A percentile compares a stretch with the other conserved stretches of the same genome.
Conservation (phyloP, 2,113 vertebrate genomes). For the Phylloscopus whistleri region DNA sequence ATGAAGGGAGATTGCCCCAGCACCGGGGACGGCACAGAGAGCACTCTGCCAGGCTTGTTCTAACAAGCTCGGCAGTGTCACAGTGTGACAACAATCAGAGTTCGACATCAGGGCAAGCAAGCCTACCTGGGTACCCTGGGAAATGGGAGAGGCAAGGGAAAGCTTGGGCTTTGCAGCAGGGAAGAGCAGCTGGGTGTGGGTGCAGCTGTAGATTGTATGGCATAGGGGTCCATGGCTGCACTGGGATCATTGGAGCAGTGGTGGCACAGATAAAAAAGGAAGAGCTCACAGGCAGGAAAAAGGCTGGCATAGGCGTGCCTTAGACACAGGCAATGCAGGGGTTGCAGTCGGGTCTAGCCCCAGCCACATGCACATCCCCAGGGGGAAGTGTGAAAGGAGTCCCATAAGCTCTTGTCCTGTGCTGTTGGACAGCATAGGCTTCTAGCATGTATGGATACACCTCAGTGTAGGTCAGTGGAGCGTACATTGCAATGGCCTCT, state of each 20-base stretch:
- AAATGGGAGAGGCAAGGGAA: neutral
- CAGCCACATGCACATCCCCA: neutral
- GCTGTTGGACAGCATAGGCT: accelerated
- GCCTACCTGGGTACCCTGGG: neutral
- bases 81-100: neutral
- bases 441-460: accelerated
- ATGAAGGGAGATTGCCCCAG: neutral
- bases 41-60: neutral
- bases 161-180: neutral
- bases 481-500: accelerated
- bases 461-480: neutral
- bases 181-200: neutral
- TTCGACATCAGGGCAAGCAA: neutral
- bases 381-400: neutral
- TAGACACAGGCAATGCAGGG: neutral
- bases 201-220: neutral
- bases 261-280: neutral
- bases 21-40: neutral
- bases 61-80: neutral
- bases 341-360: neutral
- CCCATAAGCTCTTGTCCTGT: neutral
- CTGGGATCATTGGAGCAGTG: neutral
- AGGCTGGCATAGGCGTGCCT: neutral
- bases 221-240: neutral
- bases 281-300: neutral